phyloP scores from a whole-genome alignment of 1,140 invertebrate genomes.

The Neodiprion pinetum region DNA sequence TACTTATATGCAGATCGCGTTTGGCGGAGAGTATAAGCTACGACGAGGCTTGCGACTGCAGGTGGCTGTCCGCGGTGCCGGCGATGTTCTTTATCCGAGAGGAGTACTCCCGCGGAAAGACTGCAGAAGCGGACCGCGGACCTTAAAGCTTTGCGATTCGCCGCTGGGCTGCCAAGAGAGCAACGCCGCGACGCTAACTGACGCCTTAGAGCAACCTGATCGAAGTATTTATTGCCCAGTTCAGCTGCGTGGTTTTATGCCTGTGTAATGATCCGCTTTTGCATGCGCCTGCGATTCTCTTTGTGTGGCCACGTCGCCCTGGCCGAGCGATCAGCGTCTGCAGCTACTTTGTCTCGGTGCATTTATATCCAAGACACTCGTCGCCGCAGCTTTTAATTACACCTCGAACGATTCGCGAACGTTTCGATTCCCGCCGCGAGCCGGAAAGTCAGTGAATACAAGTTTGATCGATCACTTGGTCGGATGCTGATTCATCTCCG shows the following conservation, averaged over 20 bases:
- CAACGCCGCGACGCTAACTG: slow-evolving; percentile 54
- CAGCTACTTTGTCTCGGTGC: background rate
- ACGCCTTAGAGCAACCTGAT: slow-evolving; percentile 58
- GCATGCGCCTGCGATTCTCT: slow-evolving; percentile 38
- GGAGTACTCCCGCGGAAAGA: slow-evolving; percentile 23
- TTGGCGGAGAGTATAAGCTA: slow-evolving; percentile 7
- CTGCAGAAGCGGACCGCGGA: slow-evolving; percentile 41
- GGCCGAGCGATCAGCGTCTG: background rate
- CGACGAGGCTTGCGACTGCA: slow-evolving; percentile 35
- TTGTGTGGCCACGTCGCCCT: slow-evolving; percentile 20
- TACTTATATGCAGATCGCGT: too few species aligned
- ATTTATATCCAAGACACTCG: background rate
- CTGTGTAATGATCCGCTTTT: slow-evolving; percentile 55
- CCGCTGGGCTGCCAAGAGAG: slow-evolving; percentile 48
- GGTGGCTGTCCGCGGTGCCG: slow-evolving; percentile 53
- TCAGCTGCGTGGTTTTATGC: slow-evolving; percentile 33
- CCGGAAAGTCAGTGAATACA: too few species aligned
- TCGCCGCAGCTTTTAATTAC: too few species aligned
- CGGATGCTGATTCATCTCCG: too few species aligned
- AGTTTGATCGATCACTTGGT: too few species aligned
- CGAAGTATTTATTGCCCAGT: slow-evolving; percentile 59
- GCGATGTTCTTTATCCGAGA: slow-evolving; percentile 50
- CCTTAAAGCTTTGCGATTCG: slow-evolving; percentile 46
- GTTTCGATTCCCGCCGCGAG: too few species aligned
- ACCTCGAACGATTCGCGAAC: too few species aligned